Evolutionary conservation across 1,140 invertebrate species (phyloP), one percentile per base, ranked within the genome.

Genomic region (Pomacea maculata): DNA sequence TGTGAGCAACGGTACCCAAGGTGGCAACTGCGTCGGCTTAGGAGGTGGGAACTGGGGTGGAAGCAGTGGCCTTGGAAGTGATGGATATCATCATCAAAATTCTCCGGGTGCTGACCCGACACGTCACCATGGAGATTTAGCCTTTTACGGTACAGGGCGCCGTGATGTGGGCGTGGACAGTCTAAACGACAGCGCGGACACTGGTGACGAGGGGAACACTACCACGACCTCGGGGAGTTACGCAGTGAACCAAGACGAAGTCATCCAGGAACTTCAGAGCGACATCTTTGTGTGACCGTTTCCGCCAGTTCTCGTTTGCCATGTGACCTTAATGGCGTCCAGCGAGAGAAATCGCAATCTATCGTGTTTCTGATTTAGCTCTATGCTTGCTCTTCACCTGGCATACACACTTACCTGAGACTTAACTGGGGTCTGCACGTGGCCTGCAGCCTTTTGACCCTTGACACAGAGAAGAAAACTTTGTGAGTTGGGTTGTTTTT

Each of bases 141-240:
- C 45, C 21, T 55, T 71, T 71, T 70, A 70, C 65, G 77, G 64
- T 11, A 71, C 45, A 11, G 67, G 65, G 34, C 12, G 75, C 29
- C 8, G 77, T n/a, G 77, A 78, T 45, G 45, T 70, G 77, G 45
- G 54, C 14, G 64, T 25, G 11, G 77, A 78, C 77, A 78, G 77
- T 78, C 77, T 78, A 19, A 78, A 57, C 63, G 65, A 77, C 65
- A 78, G 52, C 61, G 70, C 54, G 12, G 75, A 75, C 70, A 81
- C 67, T 6, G 52, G 45, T 3, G 75, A 77, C 15, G 80, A 71
- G n/a, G 80, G 70, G 25, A 68, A 68, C 45, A 65, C 45, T 19
- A 72, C 75, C 52, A 81, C 80, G 17, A 81, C 80, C 19, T 81
- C 80, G 8, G 80, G 80, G 4, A 81, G 80, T 52, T 81, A 81